phyloP scores from a whole-genome alignment of 2,113 vertebrate species.

The Phylloscopus whistleri region DNA sequence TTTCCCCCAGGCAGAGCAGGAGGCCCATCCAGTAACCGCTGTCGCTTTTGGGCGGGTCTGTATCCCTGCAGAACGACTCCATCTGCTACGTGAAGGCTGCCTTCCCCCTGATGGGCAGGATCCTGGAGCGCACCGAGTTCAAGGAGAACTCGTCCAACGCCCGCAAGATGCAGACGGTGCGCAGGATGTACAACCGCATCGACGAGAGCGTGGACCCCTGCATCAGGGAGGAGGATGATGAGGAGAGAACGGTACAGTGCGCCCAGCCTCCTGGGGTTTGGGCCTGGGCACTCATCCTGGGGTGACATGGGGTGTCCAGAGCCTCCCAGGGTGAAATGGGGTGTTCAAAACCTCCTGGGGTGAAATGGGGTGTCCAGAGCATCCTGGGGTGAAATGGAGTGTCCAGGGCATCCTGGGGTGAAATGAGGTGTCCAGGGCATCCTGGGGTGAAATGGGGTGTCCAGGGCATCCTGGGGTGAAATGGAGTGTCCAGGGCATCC shows the following conservation, averaged over 20 bases:
- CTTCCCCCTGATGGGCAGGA: constrained; percentile 54
- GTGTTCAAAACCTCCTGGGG: neutral
- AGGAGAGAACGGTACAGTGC: constrained; percentile 52
- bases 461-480: too few species aligned
- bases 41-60: neutral
- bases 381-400: neutral
- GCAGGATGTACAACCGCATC: constrained; percentile 34
- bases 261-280: fast-evolving
- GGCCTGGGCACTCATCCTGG: neutral
- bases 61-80: constrained; percentile 23
- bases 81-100: constrained; percentile 75
- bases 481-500: too few species aligned
- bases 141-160: constrained; percentile 64
- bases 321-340: neutral
- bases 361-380: neutral
- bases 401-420: neutral
- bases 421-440: neutral
- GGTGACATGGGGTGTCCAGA: neutral
- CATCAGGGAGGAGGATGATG: constrained; percentile 46
- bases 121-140: constrained; percentile 66
- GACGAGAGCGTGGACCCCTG: constrained; percentile 27
- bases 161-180: neutral
- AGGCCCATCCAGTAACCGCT: neutral
- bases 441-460: neutral
- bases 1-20: neutral